These are phyloP conservation scores for Chloebia gouldiae DNA, from an alignment of 2,113 vertebrate genomes.

Conservation along the genomic window DNA sequence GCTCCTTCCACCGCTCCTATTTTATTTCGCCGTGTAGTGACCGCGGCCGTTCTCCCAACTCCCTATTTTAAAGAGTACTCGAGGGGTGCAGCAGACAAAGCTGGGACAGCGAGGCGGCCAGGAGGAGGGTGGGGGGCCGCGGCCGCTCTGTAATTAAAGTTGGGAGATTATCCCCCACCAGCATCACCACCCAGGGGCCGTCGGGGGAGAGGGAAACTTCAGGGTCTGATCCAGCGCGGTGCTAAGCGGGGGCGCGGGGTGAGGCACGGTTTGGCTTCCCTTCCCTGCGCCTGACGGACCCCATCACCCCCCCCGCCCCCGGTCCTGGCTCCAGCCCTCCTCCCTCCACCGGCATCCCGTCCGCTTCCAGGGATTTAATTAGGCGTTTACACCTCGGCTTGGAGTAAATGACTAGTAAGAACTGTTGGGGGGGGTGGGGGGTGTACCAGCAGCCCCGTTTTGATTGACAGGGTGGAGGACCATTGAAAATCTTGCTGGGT, in stretches of 20 bases:
- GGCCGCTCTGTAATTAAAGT: neutral
- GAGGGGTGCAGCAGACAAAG: neutral
- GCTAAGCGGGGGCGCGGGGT: neutral
- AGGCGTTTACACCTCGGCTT: constrained; percentile 59
- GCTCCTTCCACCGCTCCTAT: neutral
- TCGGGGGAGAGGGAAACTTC: neutral
- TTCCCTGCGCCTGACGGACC: neutral
- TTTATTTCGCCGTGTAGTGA: neutral
- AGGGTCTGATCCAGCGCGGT: neutral
- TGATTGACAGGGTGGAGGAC: constrained; percentile 86
- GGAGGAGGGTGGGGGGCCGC: neutral
- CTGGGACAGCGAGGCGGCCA: neutral
- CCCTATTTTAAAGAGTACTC: neutral
- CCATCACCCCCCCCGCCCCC: neutral
- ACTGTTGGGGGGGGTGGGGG: neutral
- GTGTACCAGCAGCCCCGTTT: constrained; percentile 21
- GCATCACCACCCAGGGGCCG: neutral
- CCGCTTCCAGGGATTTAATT: constrained; percentile 41
- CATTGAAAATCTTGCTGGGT: constrained; percentile 77
- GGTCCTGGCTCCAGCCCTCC: neutral
- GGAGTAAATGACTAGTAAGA: constrained; percentile 61
- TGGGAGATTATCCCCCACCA: neutral
- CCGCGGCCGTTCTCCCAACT: accelerated
- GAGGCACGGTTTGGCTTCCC: neutral
- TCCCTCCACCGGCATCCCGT: constrained; percentile 30